Evolutionary conservation across 2,113 vertebrate genomes (phyloP), one percentile per base, ranked within the genome.

Genomic region (Electrona antarctica): DNA sequence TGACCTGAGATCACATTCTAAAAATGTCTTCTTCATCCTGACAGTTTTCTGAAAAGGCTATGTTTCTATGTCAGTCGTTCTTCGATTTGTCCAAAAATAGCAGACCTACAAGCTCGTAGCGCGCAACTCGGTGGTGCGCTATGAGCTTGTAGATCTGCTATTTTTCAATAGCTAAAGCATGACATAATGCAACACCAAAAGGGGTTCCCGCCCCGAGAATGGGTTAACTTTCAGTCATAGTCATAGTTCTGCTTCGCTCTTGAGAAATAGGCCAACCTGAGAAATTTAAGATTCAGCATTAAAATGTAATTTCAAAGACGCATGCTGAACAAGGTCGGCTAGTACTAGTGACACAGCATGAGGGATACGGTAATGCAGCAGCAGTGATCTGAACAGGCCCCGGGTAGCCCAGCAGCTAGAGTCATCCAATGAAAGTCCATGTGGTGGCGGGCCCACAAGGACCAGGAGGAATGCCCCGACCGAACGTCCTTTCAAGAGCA

Each of bases 401-500:
- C 7, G 14, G 41, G 55, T 28, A 64, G 54, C 63, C 48, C 33
- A 41, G 33, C 33, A 2, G 33, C 7, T 0, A 10, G 49, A 62
- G n/a, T 29, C 11, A 3, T 11, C 68, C 61, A 69, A 77, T 74
- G 48, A 69, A 52, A 46, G 28, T 61, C 49, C 8, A 41, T 1
- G 64, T 21, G 12, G 64, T 33, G 12, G 68, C 7, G 64, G 7
- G 49, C 3, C 7, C 62, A 51, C 48, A 72, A 75, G 60, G 65
- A 50, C 63, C 1, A 21, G 21, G 1, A 55, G 57, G n/a, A 9
- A 70, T 70, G 64, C 51, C 21, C 21, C 65, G 78, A 78, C 63
- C 54, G 13, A 41, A 54, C 13, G 71, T 82, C 77, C 79, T 79
- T 74, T 79, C 74, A 77, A 80, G 79, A 84, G 60, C 69, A 74